Conservation (phyloP, 2,113 vertebrate genomes). For the Motacilla alba region DNA sequence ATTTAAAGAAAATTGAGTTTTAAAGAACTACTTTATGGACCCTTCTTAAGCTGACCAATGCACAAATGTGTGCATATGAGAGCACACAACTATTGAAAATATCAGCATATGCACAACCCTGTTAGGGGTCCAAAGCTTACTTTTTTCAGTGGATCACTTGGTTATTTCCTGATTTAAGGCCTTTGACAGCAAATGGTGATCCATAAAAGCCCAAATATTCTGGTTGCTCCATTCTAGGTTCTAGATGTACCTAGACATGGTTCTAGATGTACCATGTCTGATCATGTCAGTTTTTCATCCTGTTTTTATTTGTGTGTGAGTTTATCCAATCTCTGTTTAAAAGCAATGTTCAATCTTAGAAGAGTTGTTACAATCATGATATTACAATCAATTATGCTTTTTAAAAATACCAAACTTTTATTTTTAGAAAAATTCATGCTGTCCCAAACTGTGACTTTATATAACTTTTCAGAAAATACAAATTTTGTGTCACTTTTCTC, state of each 20-base stretch:
- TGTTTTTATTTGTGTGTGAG: not conserved
- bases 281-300: not conserved
- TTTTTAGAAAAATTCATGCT: not conserved
- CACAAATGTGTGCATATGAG: not conserved
- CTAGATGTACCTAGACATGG: not conserved
- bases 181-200: not conserved
- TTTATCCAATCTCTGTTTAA: not conserved
- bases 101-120: not conserved
- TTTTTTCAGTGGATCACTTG: not conserved
- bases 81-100: not conserved
- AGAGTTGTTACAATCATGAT: not conserved
- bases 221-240: not conserved
- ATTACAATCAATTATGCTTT: too few species aligned
- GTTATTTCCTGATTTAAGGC: not conserved
- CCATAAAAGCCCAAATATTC: not conserved
- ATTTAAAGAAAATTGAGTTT: not conserved
- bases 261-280: not conserved
- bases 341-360: not conserved
- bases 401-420: not conserved
- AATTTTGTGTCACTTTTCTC: not conserved
- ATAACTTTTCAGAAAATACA: not conserved
- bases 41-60: not conserved
- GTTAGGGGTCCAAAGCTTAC: not conserved
- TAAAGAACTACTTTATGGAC: not conserved
- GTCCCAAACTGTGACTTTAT: not conserved